Base-by-base conservation (phyloP, 2,797 vertebrate species). In the Limnodromus scolopaceus region DNA sequence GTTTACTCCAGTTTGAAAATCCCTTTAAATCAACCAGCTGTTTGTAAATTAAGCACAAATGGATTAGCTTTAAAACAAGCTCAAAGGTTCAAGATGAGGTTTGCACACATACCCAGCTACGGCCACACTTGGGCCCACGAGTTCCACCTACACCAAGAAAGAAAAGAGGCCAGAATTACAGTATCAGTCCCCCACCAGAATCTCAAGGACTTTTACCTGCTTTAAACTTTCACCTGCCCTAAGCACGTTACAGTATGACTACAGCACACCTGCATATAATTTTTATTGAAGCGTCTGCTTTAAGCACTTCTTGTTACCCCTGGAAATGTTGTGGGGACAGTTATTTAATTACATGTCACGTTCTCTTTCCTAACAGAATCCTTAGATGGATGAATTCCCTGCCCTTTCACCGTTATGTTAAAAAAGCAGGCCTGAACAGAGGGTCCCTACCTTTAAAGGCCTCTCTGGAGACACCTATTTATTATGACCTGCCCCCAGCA, bases 1-100 rank as follows among this genome's bases (percentile, higher is more conserved):
- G 90, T 91, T 97, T 95, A 94, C 85, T 84, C 43, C 82, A 64
- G 48, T 10, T 89, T 0, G 68, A 77, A 94, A 96, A 96, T 93
- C 95, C 92, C 93, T 92, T 95, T 94, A 97, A 92, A 93, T 55
- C 84, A 84, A 93, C 48, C 96, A 96, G 92, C 93, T 97, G 93
- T 92, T 96, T 95, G 78, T 71, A 96, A 95, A 92, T 89, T 55
- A 96, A 93, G 64, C 64, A 78, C 84, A 96, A 96, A 96, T 57
- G 93, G 95, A 95, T 97, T 95, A 95, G 55, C 53, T 89, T 72
- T 89, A 58, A 92, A 95, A 78, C 74, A 78, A 87, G 90, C 79
- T 96, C 89, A 89, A 14, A 84, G 80, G 63, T 88, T 92, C 72
- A 86, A 36, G 57, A 48, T 19, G 51, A 53, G n/a, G 84, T 49